Evolutionary conservation across 2,888 invertebrate genomes (phyloP), one percentile per base, ranked within the genome.

Genomic region (Mythimna impura): DNA sequence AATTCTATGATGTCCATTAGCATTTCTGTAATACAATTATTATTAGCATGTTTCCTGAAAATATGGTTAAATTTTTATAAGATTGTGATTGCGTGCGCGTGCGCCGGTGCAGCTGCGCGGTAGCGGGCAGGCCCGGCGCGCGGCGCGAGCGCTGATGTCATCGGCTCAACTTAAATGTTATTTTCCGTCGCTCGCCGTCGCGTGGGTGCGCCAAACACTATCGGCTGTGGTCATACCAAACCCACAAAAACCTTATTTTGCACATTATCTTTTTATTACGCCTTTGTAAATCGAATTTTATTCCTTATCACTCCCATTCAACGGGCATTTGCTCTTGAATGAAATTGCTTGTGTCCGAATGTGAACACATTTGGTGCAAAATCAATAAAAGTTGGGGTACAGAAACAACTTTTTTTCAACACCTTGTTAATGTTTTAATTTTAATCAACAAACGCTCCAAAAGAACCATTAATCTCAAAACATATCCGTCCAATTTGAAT

Each of bases 81-180:
- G 74, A 80, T 80, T 79, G 75, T 85, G 87, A 88, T 88, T 87
- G 89, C 89, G 91, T 90, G 89, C 88, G 90, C 87, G 89, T 87
- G 89, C 88, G 82, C 80, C 68, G 72, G 73, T 89, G 89, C 90
- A 90, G 90, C 89, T 86, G 85, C 70, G 89, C 92, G 91, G 94
- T 92, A 91, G 94, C 94, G 88, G 94, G 94, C 92, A 94, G 94
- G 92, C 93, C 71, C 81, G 73, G 86, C 67, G 93, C 91, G 81
- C 70, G 73, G 86, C 66, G 93, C 91, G 81, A 70, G 89, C 89
- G 94, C 93, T 96, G 96, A 96, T 95, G 95, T 96, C 96, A 96
- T 96, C 96, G 93, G 89, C 91, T 91, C 92, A 88, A 90, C 91
- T 91, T 93, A 94, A 94, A 95, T 94, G 95, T 94, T 94, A 94